These are phyloP conservation scores for Phlogophora meticulosa DNA, from an alignment of 2,888 invertebrate genomes.

Conservation along the genomic window DNA sequence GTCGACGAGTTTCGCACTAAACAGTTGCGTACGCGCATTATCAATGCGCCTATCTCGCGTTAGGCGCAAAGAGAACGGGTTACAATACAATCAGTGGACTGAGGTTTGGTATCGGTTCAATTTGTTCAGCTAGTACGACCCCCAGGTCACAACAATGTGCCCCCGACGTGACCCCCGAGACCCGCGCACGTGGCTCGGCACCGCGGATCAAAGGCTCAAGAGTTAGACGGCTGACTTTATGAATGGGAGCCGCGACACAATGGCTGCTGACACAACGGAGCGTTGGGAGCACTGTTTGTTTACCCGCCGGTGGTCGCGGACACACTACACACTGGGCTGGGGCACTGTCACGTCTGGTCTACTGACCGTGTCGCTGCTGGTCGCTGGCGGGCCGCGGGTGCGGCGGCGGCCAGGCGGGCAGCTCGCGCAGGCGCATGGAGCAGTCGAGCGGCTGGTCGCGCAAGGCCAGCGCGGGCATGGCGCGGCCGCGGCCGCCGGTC, in stretches of 20 bases:
- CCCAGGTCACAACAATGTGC: constrained; percentile 42
- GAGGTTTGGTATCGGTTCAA: constrained; percentile 61
- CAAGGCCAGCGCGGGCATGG: constrained; percentile 93
- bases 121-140: constrained; percentile 63
- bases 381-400: constrained; percentile 72
- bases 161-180: constrained; percentile 68
- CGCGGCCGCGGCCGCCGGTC: constrained; percentile 91
- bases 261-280: constrained; percentile 33
- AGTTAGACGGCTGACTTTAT: constrained; percentile 41
- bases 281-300: constrained; percentile 56
- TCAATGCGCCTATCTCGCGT: constrained; percentile 61
- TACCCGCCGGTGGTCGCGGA: constrained; percentile 44
- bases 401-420: constrained; percentile 85
- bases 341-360: constrained; percentile 57
- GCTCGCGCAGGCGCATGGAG: constrained; percentile 92
- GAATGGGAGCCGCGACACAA: constrained; percentile 54
- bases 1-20: constrained; percentile 50
- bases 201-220: constrained; percentile 55
- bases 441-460: constrained; percentile 94
- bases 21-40: constrained; percentile 63
- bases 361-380: constrained; percentile 84
- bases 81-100: constrained; percentile 51
- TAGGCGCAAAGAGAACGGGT: constrained; percentile 55
- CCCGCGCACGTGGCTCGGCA: constrained; percentile 49
- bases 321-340: constrained; percentile 52